These are phyloP conservation scores for Gastracanthus pulcherrimus DNA, from an alignment of 2,888 invertebrate species.

Conservation along the genomic window DNA sequence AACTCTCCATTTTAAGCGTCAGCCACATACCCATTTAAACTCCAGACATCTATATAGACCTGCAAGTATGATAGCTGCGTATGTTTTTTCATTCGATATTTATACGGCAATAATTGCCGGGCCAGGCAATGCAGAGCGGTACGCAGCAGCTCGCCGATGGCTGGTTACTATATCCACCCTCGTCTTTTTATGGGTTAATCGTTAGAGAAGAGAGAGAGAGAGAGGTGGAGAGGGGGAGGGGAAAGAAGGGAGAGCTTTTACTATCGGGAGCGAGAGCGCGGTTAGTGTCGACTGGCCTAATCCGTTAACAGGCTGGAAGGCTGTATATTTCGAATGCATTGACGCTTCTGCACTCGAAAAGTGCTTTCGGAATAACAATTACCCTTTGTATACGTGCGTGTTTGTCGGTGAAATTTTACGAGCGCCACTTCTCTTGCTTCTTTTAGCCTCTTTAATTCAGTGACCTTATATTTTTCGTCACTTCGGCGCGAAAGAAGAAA, in stretches of 20 bases:
- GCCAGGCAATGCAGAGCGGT: background rate
- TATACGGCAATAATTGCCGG: constrained; percentile 1
- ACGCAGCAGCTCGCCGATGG: background rate
- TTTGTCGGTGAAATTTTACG: constrained; percentile 17
- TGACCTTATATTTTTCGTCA: constrained; percentile 11
- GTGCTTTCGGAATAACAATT: constrained; percentile 25
- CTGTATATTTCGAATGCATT: constrained; percentile 31
- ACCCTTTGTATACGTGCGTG: background rate
- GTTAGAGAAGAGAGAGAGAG: background rate
- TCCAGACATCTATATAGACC: background rate
- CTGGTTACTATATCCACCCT: background rate
- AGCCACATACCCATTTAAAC: background rate
- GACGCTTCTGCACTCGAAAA: constrained; percentile 22
- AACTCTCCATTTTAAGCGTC: background rate
- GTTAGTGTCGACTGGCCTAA: constrained; percentile 6
- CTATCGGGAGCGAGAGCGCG: background rate
- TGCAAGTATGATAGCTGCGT: background rate
- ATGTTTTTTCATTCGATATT: constrained; percentile 11
- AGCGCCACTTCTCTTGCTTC: background rate
- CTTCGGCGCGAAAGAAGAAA: background rate
- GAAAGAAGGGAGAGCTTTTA: constrained; percentile 2
- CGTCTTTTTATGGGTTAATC: background rate
- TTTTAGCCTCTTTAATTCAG: constrained; percentile 17
- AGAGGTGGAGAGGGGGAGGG: too few relatives aligned
- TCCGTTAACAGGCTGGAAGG: constrained; percentile 20